Conservation (phyloP, 2,888 invertebrate species). For the Gisinianus flammeolus region DNA sequence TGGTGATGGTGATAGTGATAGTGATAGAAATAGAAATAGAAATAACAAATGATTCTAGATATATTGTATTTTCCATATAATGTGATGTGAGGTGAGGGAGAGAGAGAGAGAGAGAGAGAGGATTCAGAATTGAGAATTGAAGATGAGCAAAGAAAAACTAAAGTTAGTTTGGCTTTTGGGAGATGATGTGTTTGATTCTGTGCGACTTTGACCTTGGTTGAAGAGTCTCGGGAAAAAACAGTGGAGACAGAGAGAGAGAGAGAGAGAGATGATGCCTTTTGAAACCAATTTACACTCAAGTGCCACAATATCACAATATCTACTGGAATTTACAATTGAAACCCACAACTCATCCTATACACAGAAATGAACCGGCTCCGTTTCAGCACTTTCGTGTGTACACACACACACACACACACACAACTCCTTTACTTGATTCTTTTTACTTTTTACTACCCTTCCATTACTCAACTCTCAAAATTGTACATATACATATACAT, state of each 20-base stretch:
- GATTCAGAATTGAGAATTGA: neutral
- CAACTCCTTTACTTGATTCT: neutral
- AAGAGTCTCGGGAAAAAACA: neutral
- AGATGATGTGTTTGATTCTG: neutral
- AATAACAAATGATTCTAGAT: too few relatives aligned
- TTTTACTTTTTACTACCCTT: conserved; percentile 3
- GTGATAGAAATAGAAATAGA: too few relatives aligned
- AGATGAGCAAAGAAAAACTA: neutral
- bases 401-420: neutral
- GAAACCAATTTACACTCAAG: conserved; percentile 40
- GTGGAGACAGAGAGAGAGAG: neutral
- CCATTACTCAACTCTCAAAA: neutral
- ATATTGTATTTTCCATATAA: too few relatives aligned
- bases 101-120: neutral
- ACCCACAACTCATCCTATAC: neutral
- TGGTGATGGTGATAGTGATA: too few relatives aligned
- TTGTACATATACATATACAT: neutral
- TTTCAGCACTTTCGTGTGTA: conserved; percentile 5
- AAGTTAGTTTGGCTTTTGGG: neutral
- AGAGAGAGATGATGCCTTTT: conserved; percentile 23
- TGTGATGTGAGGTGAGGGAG: too few relatives aligned
- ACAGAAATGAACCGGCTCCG: neutral
- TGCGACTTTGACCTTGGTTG: conserved; percentile 27
- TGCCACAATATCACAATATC: conserved; percentile 38
- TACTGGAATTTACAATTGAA: conserved; percentile 36